Evolutionary conservation across 2,888 invertebrate genomes (phyloP).

Genomic region (Tinea semifulvella): DNA sequence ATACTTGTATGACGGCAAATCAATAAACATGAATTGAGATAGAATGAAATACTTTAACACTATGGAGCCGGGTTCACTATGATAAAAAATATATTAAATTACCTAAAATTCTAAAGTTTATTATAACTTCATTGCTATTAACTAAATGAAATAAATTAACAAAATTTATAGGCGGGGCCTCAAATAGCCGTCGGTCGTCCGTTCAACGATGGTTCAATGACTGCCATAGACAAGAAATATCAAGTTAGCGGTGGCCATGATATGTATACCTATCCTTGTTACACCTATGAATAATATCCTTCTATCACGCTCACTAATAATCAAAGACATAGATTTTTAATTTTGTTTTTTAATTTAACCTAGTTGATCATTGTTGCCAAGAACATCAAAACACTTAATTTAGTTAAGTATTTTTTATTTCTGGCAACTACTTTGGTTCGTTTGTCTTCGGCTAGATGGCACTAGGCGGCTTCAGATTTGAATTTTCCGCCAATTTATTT

Average conservation of each 20-base stretch:
- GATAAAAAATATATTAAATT: background rate
- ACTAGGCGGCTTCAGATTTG: too few relatives aligned
- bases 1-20: conserved; percentile 33
- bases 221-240: conserved; percentile 31
- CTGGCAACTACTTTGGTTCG: too few relatives aligned
- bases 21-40: conserved; percentile 31
- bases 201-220: conserved; percentile 48
- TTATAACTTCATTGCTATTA: conserved; percentile 21
- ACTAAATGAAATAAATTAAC: conserved; percentile 46
- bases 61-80: background rate
- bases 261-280: conserved; percentile 7
- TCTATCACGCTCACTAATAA: background rate
- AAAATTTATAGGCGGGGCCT: conserved; percentile 55
- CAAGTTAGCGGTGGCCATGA: conserved; percentile 7
- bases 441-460: too few relatives aligned
- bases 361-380: too few relatives aligned
- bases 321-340: background rate
- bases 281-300: background rate
- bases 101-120: conserved; percentile 1
- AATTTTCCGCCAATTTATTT: too few relatives aligned
- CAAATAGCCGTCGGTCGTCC: conserved; percentile 44
- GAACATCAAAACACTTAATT: too few relatives aligned
- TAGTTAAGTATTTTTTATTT: too few relatives aligned
- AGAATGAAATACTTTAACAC: background rate
- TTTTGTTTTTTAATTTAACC: background rate